A percentile compares a stretch with the other conserved stretches of the same genome.
Evolutionary conservation across 2,888 invertebrate genomes (phyloP).

Genomic region (Sinohyriopsis cumingii): DNA sequence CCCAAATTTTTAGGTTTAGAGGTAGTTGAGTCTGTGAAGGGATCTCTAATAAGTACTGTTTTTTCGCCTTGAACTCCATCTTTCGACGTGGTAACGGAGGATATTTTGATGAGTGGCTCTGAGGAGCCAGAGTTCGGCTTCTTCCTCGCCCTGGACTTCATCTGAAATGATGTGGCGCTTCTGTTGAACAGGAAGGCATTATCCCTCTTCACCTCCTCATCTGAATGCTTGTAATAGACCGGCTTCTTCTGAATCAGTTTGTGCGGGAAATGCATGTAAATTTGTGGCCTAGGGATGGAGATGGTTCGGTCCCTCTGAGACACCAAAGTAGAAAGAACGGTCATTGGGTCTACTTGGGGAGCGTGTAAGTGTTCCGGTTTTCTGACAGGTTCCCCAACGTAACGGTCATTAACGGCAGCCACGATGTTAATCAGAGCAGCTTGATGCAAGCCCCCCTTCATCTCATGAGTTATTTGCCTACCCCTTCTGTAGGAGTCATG

Average conservation of each 20-base stretch:
- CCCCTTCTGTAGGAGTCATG: background rate
- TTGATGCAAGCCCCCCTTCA: conserved; percentile 46
- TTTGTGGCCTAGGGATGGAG: conserved; percentile 40
- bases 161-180: too few species aligned
- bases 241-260: conserved; percentile 41
- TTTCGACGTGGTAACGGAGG: too few species aligned
- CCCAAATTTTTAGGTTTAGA: conserved; percentile 16
- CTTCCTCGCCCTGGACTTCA: too few species aligned
- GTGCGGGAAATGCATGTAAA: conserved; percentile 29
- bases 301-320: conserved; percentile 33
- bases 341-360: conserved; percentile 23
- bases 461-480: conserved; percentile 8
- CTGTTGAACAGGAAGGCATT: background rate
- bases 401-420: conserved; percentile 48
- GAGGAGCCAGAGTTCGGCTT: too few species aligned
- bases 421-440: conserved; percentile 57
- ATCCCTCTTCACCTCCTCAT: conserved; percentile 22
- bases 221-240: conserved; percentile 45
- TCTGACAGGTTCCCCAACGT: background rate
- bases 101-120: too few species aligned
- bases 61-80: too few species aligned
- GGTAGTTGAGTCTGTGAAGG: too few species aligned
- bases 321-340: conserved; percentile 35
- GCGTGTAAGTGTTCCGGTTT: conserved; percentile 1
- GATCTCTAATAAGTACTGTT: too few species aligned